Base-by-base conservation (phyloP, 1,140 invertebrate genomes). In the Listronotus oregonensis region DNA sequence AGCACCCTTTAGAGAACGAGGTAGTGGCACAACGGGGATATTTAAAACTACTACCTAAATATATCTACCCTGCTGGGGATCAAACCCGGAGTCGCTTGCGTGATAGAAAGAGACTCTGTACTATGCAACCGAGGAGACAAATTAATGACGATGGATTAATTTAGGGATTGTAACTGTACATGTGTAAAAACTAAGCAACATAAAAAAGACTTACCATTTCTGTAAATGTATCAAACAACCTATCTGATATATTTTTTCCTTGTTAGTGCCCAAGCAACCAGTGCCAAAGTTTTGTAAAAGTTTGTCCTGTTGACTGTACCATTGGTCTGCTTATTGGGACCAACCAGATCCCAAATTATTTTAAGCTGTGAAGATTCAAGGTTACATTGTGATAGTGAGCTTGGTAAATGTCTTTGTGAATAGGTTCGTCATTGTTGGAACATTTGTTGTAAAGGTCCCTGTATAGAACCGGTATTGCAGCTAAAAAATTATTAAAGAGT, bases 231-330 rank as follows among this genome's bases (percentile, higher is more conserved):
- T 89, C 87, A 67, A 90, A 77, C 1, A 89, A 75, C 77, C 88
- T 89, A 21, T 87, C 85, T 67, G 83, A 85, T 12, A 87, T 81
- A 40, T 84, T 78, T 76, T 89, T 89, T 31, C 88, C 89, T 76
- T 89, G 87, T 69, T 90, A n/a, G 89, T 32, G 87, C 85, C 73
- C 87, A 84, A 5, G 86, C 88, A 46, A 88, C 82, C 15, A 89
- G 78, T 1, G 87, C 88, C 40, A 90, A 77, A 12, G 86, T 87
- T 80, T 89, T 89, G 74, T 88, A 90, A 7, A 87, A 71, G 69
- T 80, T 82, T 46, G 80, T 83, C 62, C 85, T 77, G 7, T 84
- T 85, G 11, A 90, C 75, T 59, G 81, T 81, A 14, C 85, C 86
- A 62, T 84, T 81, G 49, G 84, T 84, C 6, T 58, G 32, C 27